Evolutionary conservation across 2,888 invertebrate genomes (phyloP).

Genomic region (Mechanitis mazaeus): DNA sequence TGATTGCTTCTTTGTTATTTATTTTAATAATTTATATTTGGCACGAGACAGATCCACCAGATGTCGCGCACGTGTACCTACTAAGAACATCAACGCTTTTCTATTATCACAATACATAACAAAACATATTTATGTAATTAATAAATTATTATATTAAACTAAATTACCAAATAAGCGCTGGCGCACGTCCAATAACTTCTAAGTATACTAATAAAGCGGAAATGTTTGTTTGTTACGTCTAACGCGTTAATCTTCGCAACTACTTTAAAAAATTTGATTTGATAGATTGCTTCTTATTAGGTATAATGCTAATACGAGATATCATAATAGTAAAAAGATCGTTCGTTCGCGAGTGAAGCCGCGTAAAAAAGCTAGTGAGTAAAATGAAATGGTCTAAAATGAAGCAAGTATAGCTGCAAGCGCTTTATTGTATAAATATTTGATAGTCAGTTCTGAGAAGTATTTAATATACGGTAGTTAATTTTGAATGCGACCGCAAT

Average conservation of each 20-base stretch:
- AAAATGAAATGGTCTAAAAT: slow-evolving; percentile 48
- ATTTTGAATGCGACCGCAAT: slow-evolving; percentile 64
- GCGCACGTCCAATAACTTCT: slow-evolving; percentile 49
- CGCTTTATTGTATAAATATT: slow-evolving; percentile 68
- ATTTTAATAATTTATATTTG: slow-evolving; percentile 36
- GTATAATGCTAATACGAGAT: no score
- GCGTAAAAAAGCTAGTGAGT: slow-evolving; percentile 32
- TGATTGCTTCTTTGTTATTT: slow-evolving; percentile 65
- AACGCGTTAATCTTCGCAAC: no score
- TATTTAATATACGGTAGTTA: slow-evolving; percentile 66
- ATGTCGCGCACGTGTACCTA: slow-evolving; percentile 28
- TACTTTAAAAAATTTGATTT: no score
- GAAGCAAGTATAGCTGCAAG: slow-evolving; percentile 53
- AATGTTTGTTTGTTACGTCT: no score
- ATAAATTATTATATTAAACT: no score
- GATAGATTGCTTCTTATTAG: no score
- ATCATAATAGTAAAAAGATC: no score
- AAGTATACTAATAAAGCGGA: no score
- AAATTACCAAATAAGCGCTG: slow-evolving; percentile 48
- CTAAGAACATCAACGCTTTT: no score
- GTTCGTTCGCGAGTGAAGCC: no score
- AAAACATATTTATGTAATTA: no score
- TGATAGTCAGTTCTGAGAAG: slow-evolving; percentile 70
- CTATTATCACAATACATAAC: no score
- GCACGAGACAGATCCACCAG: slow-evolving; percentile 27